These are phyloP conservation scores for Cyanoramphus novaezelandiae DNA, from an alignment of 2,113 vertebrate species.

Conservation along the genomic window DNA sequence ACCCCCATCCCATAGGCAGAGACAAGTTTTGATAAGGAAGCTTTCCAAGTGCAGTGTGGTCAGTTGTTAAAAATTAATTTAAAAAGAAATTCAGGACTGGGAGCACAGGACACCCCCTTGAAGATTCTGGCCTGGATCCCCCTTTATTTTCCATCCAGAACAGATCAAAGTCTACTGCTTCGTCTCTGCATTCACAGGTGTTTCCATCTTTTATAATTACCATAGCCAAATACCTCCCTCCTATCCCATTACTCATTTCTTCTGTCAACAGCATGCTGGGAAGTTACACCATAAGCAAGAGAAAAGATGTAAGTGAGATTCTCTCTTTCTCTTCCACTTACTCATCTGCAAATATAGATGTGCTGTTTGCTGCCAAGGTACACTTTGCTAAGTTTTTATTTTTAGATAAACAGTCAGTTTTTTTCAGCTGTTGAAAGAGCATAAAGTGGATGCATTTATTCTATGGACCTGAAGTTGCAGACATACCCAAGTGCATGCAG, in stretches of 20 bases:
- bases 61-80: background rate
- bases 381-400: background rate
- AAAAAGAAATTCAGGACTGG: background rate
- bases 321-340: background rate
- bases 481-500: accelerated
- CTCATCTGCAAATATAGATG: background rate
- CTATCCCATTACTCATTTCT: background rate
- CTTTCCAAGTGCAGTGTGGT: background rate
- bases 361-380: background rate
- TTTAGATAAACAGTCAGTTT: background rate
- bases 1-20: no score
- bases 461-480: background rate
- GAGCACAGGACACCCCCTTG: background rate
- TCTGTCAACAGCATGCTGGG: background rate
- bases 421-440: background rate
- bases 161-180: background rate
- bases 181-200: background rate
- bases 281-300: background rate
- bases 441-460: background rate
- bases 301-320: background rate
- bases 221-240: background rate
- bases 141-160: background rate
- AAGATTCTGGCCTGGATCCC: background rate
- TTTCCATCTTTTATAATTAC: background rate
- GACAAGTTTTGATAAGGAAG: background rate